A percentile compares a stretch with the other conserved stretches of the same genome.
These are phyloP conservation scores for Spinus olivaceus DNA, from an alignment of 2,797 vertebrate genomes.

Conservation along the genomic window DNA sequence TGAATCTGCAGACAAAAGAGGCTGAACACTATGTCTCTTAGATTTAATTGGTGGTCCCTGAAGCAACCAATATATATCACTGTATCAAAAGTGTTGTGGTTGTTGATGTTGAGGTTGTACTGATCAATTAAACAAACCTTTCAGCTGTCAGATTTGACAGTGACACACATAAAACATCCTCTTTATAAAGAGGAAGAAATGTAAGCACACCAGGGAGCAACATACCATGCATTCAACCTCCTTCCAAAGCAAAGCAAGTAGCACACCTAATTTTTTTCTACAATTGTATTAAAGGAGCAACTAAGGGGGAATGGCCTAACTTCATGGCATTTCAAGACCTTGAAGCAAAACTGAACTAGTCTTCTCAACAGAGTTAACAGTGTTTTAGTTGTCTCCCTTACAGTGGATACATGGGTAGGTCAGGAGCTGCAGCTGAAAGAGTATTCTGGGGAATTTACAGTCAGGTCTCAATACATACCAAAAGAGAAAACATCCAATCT, in stretches of 20 bases:
- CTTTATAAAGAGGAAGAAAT: not conserved
- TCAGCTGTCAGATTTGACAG: not conserved
- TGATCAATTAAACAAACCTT: slow-evolving; percentile 11
- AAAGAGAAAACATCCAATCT: not conserved
- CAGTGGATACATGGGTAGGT: not conserved
- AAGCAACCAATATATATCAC: not conserved
- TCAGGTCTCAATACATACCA: not conserved
- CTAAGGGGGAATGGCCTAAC: not conserved
- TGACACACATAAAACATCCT: not conserved
- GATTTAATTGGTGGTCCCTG: not conserved
- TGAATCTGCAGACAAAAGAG: not conserved
- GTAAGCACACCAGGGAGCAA: not conserved
- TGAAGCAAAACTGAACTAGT: not conserved
- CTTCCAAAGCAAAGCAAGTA: not conserved
- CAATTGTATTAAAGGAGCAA: not conserved
- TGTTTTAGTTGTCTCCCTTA: not conserved
- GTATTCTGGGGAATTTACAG: not conserved
- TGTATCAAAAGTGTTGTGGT: not conserved
- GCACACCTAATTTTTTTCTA: not conserved
- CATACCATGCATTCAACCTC: not conserved
- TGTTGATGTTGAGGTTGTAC: not conserved
- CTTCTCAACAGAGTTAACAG: not conserved
- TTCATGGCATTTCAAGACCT: not conserved
- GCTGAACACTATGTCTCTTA: not conserved
- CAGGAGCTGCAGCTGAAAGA: not conserved